Conservation (phyloP, 2,113 vertebrate species). For the Xiphorhynchus elegans region DNA sequence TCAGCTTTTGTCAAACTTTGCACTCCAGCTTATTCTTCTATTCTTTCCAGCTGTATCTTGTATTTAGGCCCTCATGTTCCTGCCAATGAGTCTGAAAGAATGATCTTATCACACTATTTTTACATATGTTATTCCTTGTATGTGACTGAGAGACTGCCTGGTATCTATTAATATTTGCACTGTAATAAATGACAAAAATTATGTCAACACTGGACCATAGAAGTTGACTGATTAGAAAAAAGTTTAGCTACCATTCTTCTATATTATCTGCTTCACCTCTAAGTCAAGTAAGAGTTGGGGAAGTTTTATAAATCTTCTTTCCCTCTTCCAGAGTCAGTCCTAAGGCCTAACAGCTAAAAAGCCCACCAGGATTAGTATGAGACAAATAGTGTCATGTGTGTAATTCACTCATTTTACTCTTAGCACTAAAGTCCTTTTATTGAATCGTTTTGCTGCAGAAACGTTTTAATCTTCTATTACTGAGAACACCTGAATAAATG, state of each 20-base stretch:
- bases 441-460: not conserved
- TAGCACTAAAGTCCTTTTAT: not conserved
- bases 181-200: not conserved
- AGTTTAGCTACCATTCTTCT: not conserved
- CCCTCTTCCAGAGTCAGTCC: not conserved
- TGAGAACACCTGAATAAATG: not conserved
- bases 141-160: not conserved
- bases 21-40: not conserved
- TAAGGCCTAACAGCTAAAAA: not conserved
- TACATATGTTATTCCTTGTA: not conserved
- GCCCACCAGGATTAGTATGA: not conserved
- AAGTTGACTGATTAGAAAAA: not conserved
- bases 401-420: not conserved
- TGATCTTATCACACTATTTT: not conserved
- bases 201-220: not conserved
- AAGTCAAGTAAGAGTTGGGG: not conserved
- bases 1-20: not conserved
- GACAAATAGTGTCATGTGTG: fast-evolving
- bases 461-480: not conserved
- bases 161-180: not conserved
- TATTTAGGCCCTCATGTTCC: not conserved
- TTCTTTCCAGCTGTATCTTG: not conserved
- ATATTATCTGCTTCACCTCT: not conserved
- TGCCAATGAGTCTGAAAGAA: not conserved
- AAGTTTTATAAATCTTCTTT: not conserved